These are phyloP conservation scores for Phoxinus phoxinus DNA, from an alignment of 2,113 vertebrate species.

Conservation along the genomic window DNA sequence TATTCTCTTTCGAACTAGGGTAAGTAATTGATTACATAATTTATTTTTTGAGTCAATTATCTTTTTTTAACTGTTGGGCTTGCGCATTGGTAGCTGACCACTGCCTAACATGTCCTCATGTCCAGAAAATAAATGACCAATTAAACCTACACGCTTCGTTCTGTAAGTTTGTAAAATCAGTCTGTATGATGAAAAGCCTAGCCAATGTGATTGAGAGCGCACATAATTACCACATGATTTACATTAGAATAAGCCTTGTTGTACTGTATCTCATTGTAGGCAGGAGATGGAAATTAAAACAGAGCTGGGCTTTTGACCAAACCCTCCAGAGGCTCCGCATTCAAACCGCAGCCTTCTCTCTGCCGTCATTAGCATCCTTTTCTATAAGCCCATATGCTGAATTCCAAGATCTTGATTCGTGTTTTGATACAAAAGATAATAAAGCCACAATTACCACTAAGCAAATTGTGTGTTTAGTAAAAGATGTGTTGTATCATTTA, in stretches of 20 bases:
- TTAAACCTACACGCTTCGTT: constrained; percentile 36
- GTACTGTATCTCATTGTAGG: constrained; percentile 34
- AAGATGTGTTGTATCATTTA: neutral
- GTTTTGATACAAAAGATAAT: neutral
- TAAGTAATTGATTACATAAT: neutral
- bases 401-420: constrained; percentile 7
- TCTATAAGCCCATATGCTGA: neutral
- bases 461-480: neutral
- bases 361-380: constrained; percentile 12
- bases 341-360: constrained; percentile 14
- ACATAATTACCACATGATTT: constrained; percentile 55
- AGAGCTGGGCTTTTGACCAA: constrained; percentile 29
- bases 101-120: neutral
- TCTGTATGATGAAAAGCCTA: constrained; percentile 14
- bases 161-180: constrained; percentile 34
- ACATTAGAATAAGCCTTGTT: constrained; percentile 55
- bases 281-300: constrained; percentile 47
- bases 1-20: no score
- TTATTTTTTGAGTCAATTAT: neutral
- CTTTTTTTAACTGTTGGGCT: neutral
- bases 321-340: constrained; percentile 34
- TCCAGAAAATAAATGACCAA: constrained; percentile 40
- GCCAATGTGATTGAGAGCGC: constrained; percentile 23
- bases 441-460: constrained; percentile 7
- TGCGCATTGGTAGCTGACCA: neutral